Evolutionary conservation across 2,113 vertebrate genomes (phyloP), one percentile per base, ranked within the genome.

Genomic region (Gobiocypris rarus): DNA sequence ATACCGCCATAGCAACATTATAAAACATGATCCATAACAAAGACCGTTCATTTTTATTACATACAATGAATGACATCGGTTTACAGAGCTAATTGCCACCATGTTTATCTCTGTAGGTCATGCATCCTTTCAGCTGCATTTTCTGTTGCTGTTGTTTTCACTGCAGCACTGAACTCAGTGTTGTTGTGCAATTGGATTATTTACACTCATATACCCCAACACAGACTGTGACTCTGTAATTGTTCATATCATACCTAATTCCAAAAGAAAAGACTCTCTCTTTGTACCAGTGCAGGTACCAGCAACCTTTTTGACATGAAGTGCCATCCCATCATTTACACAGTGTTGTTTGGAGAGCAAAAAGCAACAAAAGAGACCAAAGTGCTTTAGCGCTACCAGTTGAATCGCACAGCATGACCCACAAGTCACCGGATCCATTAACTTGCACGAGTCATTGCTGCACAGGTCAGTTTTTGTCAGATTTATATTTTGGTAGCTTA

Each of bases 121-220:
- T 75, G 67, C 3, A 8, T 41, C 17, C 34, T 9, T 75, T 48
- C 58, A 41, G n/a, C n/a, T 31, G 28, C 43, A 65, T 82, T 34
- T 80, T 50, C 59, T 80, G 41, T 52, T 83, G 41, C 22, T 56
- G 28, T 52, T 76, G 73, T 56, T 41, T n/a, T n/a, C 38, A 58
- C 10, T 63, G 52, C 26, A 38, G 41, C 76, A 61, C 14, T 59
- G 52, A 85, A 24, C 43, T 24, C 67, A 52, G 1, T 74, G 83
- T 24, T 79, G 24, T 81, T 71, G 76, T 81, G 77, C 38, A 80
- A 85, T 75, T 75, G 71, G 43, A 85, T 85, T 85, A 80, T 74
- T 54, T 63, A 71, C 76, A 85, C 84, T 74, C 70, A 45, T 54
- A 11, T 41, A 31, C 77, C 15, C 34, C 65, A 65, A 79, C 75